Base-by-base conservation (phyloP, 2,888 invertebrate species). In the Hemicrepidius hirtus region DNA sequence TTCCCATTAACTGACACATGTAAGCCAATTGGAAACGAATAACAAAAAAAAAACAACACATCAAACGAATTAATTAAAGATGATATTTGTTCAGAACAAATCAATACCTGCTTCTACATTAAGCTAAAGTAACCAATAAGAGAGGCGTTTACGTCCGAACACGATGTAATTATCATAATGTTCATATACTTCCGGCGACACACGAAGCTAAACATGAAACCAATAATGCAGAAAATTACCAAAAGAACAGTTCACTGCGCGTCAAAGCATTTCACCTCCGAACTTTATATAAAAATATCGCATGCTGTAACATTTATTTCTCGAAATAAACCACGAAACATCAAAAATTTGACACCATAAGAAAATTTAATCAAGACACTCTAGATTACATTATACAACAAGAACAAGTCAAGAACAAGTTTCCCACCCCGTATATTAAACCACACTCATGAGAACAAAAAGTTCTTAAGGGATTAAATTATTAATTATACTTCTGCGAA, bases 1-100 rank as follows among this genome's bases (percentile, higher is more conserved):
- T 13, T 13, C 3, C 6, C 24, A 53, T 32, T 28, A 28, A 53
- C 24, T 24, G 4, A 24, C 28, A 53, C 16, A 21, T 53, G 7
- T 20, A 18, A 53, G 24, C 28, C 24, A 53, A 16, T 53, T 24
- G 28, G 13, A 53, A 24, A 7, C 20, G 49, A 21, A 7, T 5
- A 53, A 21, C 20, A 5, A 3, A 21, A 50, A 21, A 50, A 53
- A 53, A 53, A 53, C 53, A 53, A 53, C n/a, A 53, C 53, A 53
- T 53, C 32, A 53, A 57, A 20, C 37, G 57, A 57, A 57, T 57
- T 57, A 57, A 57, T 57, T 57, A 57, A 57, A 57, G 57, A 57
- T 57, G 57, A 35, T 57, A 57, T 57, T 57, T 57, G 57, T 37
- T 20, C 37, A 37, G 37, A 28, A 18, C 20, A 57, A 57, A 57